A percentile compares a stretch with the other conserved stretches of the same genome.
Evolutionary conservation across 2,888 invertebrate species (phyloP).

Genomic region (Leptothorax acervorum): DNA sequence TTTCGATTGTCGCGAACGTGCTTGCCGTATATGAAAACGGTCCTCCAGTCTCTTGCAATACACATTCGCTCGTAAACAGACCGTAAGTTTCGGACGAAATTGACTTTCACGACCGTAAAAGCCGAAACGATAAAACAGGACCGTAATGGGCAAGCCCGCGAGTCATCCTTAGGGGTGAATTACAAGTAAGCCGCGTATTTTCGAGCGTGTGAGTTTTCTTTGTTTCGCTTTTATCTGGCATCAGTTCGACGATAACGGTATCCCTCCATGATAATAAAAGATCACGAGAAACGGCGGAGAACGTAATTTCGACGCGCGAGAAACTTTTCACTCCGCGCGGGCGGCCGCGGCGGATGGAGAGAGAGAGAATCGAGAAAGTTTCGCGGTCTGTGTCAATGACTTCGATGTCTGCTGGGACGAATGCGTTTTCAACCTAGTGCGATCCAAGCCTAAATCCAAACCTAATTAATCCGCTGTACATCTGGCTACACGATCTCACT

Average conservation of each 20-base stretch:
- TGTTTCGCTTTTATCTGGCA: slow-evolving; percentile 20
- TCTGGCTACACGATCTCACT: slow-evolving; percentile 3
- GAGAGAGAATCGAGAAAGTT: slow-evolving; percentile 11
- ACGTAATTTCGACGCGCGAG: slow-evolving; percentile 2
- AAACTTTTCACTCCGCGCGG: slow-evolving; percentile 30
- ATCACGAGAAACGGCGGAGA: not conserved
- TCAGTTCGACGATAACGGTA: not conserved
- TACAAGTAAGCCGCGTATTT: not conserved
- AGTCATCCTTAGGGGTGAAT: slow-evolving; percentile 15
- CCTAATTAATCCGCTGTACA: slow-evolving; percentile 24
- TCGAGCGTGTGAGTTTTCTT: not conserved
- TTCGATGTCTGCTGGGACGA: not conserved
- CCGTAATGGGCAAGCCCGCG: not conserved
- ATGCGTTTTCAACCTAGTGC: slow-evolving; percentile 2
- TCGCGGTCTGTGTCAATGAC: slow-evolving; percentile 8
- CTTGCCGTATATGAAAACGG: not conserved
- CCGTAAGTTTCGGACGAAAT: slow-evolving; percentile 26
- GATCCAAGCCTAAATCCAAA: slow-evolving; percentile 17
- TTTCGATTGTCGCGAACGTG: not conserved
- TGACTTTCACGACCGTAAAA: slow-evolving; percentile 37
- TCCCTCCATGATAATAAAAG: slow-evolving; percentile 17
- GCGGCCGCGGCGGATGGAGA: not conserved
- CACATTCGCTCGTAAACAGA: slow-evolving; percentile 25
- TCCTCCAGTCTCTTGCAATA: not conserved
- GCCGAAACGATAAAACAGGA: slow-evolving; percentile 31